Percentiles rank a stretch among this genome's conserved stretches.
Evolutionary conservation across 2,113 vertebrate genomes (phyloP).

Genomic region (Etia nguti): DNA sequence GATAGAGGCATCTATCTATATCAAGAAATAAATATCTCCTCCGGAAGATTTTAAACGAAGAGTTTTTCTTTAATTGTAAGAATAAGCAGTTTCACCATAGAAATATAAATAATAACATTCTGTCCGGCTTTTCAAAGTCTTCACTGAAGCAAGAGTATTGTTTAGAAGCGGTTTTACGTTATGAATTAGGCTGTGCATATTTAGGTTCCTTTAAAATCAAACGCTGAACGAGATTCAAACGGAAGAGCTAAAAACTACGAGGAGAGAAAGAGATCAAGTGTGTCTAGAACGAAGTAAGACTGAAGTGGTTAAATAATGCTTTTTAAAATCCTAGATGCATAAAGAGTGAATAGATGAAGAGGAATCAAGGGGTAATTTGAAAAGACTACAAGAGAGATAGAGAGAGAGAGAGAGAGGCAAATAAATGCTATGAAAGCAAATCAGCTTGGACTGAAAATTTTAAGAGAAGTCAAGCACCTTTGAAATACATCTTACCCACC

Average conservation of each 20-base stretch:
- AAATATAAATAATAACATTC: conserved; percentile 68
- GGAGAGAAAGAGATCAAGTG: conserved; percentile 8
- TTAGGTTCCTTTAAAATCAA: conserved; percentile 65
- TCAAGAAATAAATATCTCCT: conserved; percentile 70
- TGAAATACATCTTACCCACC: conserved; percentile 64
- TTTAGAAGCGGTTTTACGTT: conserved; percentile 39
- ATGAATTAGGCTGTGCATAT: conserved; percentile 71
- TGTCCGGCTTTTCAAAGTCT: conserved; percentile 53
- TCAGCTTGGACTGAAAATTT: conserved; percentile 42
- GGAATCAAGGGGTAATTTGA: conserved; percentile 35
- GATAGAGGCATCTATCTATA: conserved; percentile 59
- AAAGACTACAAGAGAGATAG: conserved; percentile 42
- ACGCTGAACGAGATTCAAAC: conserved; percentile 48
- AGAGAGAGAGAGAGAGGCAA: not conserved
- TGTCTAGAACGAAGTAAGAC: conserved; percentile 7
- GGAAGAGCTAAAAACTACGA: conserved; percentile 44
- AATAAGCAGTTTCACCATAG: conserved; percentile 57
- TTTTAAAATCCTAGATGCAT: conserved; percentile 19
- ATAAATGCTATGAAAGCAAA: conserved; percentile 54
- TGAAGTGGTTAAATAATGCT: conserved; percentile 39
- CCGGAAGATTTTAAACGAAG: conserved; percentile 63
- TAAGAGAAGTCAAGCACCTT: conserved; percentile 75
- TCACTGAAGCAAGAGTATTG: conserved; percentile 48
- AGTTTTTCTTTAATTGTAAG: conserved; percentile 47
- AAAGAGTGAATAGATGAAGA: conserved; percentile 20